phyloP scores from a whole-genome alignment of 2,797 vertebrate genomes.

The Valencia hispanica region DNA sequence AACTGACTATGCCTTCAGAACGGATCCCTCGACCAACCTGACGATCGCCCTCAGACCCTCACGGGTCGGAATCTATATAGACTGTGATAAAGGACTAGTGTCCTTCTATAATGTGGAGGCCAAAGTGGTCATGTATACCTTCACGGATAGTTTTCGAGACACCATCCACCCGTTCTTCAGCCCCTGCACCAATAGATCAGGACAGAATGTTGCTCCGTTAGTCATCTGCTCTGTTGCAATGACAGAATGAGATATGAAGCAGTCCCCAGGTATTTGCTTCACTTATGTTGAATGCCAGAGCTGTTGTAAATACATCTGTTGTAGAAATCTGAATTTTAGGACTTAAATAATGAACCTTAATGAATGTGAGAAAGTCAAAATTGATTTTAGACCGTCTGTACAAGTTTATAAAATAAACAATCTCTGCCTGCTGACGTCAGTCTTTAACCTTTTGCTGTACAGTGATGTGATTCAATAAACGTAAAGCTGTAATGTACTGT shows the following conservation, averaged over 20 bases:
- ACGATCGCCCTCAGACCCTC: constrained; percentile 60
- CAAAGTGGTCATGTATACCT: constrained; percentile 75
- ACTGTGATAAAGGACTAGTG: constrained; percentile 80
- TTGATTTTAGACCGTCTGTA: neutral
- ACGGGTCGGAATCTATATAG: constrained; percentile 75
- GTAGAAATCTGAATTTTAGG: neutral
- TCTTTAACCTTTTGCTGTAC: neutral
- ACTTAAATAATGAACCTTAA: neutral
- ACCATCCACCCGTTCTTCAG: constrained; percentile 82
- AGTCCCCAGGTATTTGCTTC: neutral
- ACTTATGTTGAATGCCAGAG: neutral
- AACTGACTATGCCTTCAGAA: constrained; percentile 72
- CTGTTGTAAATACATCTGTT: neutral
- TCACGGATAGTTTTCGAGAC: constrained; percentile 72
- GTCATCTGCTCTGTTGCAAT: constrained; percentile 63
- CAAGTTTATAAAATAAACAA: neutral
- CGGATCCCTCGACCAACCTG: constrained; percentile 71
- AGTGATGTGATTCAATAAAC: neutral
- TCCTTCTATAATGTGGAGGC: constrained; percentile 82
- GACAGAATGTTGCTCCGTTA: constrained; percentile 79
- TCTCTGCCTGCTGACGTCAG: neutral
- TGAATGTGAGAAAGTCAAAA: neutral
- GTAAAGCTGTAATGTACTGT: neutral
- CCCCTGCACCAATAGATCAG: constrained; percentile 83
- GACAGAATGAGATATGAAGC: constrained; percentile 34